Evolutionary conservation across 2,113 vertebrate genomes (phyloP).

Genomic region (Echinops telfairi): DNA sequence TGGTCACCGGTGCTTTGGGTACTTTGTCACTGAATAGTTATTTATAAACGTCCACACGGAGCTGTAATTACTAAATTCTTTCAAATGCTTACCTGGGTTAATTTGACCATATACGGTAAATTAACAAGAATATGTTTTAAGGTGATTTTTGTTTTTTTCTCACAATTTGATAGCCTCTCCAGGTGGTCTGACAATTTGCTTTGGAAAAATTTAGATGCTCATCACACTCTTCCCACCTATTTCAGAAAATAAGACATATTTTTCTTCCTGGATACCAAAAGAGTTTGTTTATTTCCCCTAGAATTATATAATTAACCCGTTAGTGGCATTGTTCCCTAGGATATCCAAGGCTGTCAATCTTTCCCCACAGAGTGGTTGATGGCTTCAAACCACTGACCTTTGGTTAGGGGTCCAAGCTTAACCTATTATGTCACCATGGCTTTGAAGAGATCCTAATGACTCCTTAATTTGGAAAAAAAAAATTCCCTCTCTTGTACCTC

Average conservation of each 20-base stretch:
- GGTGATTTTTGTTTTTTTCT: neutral
- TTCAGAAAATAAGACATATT: too few relatives aligned
- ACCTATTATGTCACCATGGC: too few relatives aligned
- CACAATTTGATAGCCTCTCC: conserved; percentile 37
- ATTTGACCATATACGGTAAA: conserved; percentile 17
- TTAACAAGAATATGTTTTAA: neutral
- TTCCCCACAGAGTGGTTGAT: too few relatives aligned
- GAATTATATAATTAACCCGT: too few relatives aligned
- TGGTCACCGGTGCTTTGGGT: neutral
- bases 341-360: too few relatives aligned
- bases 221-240: too few relatives aligned
- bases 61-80: neutral
- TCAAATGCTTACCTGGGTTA: neutral
- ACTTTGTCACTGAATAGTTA: neutral
- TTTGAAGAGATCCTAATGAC: neutral
- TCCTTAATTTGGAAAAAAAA: neutral
- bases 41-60: neutral
- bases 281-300: too few relatives aligned
- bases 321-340: too few relatives aligned
- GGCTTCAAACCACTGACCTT: too few relatives aligned
- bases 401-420: too few relatives aligned
- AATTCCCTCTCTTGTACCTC: neutral
- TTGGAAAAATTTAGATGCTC: neutral
- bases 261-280: too few relatives aligned
- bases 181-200: conserved; percentile 29